phyloP scores from a whole-genome alignment of 2,113 vertebrate species.

The Sturnira hondurensis region DNA sequence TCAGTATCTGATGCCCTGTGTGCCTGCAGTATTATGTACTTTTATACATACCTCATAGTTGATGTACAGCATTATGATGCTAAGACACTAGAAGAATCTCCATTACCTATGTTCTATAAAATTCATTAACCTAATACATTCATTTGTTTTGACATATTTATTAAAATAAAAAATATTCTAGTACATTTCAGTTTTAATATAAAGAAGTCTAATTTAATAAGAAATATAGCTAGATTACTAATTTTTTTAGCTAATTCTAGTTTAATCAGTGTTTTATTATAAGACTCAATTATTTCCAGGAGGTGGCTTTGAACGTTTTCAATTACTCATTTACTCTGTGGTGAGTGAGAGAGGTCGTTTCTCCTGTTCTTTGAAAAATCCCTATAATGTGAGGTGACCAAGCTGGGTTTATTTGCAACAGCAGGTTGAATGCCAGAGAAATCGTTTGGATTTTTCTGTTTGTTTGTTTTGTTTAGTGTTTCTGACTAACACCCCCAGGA shows the following conservation, averaged over 20 bases:
- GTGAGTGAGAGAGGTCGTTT: background rate
- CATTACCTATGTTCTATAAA: background rate
- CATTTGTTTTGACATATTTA: background rate
- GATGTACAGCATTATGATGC: background rate
- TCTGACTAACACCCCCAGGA: background rate
- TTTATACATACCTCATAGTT: background rate
- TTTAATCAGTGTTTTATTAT: conserved; percentile 14
- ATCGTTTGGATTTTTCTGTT: background rate
- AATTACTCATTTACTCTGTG: background rate
- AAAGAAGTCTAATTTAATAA: background rate
- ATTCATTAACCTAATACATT: background rate
- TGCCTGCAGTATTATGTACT: background rate
- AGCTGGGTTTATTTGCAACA: background rate
- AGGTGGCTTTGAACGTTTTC: background rate
- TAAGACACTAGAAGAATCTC: background rate
- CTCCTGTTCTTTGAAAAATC: background rate
- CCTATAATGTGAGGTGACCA: background rate
- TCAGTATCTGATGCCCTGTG: background rate
- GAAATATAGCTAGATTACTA: background rate
- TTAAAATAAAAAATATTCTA: conserved; percentile 11
- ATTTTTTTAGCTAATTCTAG: background rate
- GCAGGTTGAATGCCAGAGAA: background rate
- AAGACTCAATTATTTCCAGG: background rate
- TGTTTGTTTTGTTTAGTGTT: background rate
- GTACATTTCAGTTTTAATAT: conserved; percentile 8